Conservation (phyloP, 92 coral and sea anemone species). For the Scolanthus callimorphus region DNA sequence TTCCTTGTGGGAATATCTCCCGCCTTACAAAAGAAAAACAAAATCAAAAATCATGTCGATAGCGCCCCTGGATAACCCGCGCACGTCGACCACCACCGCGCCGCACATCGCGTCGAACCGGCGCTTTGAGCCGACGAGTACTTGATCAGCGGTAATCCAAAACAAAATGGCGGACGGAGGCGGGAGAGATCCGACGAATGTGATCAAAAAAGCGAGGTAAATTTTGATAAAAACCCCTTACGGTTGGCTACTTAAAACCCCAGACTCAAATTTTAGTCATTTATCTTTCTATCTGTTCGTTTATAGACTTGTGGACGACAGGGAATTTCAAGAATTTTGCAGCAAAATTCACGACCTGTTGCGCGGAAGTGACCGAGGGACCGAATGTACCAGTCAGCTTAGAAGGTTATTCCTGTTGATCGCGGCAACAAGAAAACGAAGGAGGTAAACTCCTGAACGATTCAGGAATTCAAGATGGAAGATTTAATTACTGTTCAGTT, state of each 20-base stretch:
- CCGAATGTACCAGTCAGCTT: constrained; percentile 53
- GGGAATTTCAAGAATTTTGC: constrained; percentile 71
- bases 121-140: too few relatives aligned
- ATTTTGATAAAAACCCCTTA: not conserved
- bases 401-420: constrained; percentile 61
- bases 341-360: constrained; percentile 38
- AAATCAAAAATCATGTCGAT: too few relatives aligned
- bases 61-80: too few relatives aligned
- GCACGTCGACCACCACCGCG: too few relatives aligned
- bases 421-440: constrained; percentile 69
- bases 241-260: not conserved
- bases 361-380: constrained; percentile 73
- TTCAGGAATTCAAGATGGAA: too few relatives aligned
- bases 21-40: too few relatives aligned
- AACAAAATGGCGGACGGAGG: constrained; percentile 65
- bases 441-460: constrained; percentile 56
- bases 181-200: constrained; percentile 62
- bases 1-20: too few relatives aligned
- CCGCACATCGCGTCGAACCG: too few relatives aligned
- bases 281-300: not conserved
- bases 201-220: constrained; percentile 78
- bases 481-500: too few relatives aligned
- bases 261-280: not conserved
- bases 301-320: constrained; percentile 56
- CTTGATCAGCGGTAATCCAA: constrained; percentile 9